A percentile compares a stretch with the other conserved stretches of the same genome.
Evolutionary conservation across 1,140 invertebrate genomes (phyloP).

Genomic region (Orussus abietinus): DNA sequence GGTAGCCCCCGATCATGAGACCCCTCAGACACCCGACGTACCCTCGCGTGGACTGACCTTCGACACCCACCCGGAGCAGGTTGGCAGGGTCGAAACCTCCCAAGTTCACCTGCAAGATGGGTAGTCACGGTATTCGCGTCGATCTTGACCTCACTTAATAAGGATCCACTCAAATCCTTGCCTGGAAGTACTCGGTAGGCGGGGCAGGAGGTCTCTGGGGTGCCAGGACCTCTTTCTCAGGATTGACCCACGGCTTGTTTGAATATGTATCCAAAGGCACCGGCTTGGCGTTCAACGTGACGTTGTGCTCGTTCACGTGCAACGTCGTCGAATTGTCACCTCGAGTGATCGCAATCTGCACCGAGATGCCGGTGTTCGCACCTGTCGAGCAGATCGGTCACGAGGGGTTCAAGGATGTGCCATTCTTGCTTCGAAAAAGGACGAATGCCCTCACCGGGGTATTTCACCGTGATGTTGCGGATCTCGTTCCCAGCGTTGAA

Average conservation of each 20-base stretch:
- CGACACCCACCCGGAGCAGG: slow-evolving; percentile 60
- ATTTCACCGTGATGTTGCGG: slow-evolving; percentile 71
- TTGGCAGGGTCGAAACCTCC: slow-evolving; percentile 79
- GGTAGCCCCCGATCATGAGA: slow-evolving; percentile 76
- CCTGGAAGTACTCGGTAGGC: slow-evolving; percentile 81
- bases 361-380: slow-evolving; percentile 73
- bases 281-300: slow-evolving; percentile 66
- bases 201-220: slow-evolving; percentile 78
- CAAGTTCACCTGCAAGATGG: slow-evolving; percentile 65
- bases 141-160: neutral
- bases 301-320: slow-evolving; percentile 78
- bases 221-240: slow-evolving; percentile 77
- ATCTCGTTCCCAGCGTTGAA: slow-evolving; percentile 81
- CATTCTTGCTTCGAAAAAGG: slow-evolving; percentile 18
- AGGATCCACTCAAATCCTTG: slow-evolving; percentile 14
- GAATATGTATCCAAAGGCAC: slow-evolving; percentile 71
- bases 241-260: slow-evolving; percentile 80
- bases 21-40: slow-evolving; percentile 88
- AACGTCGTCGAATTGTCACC: slow-evolving; percentile 69
- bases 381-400: slow-evolving; percentile 39
- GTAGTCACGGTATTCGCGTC: neutral
- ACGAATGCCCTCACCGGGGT: slow-evolving; percentile 51
- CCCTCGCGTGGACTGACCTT: slow-evolving; percentile 60
- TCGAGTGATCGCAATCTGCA: slow-evolving; percentile 79
- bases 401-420: slow-evolving; percentile 17